Percentiles rank a stretch among this genome's conserved stretches.
Conservation (phyloP, 2,888 invertebrate genomes). For the Chamaedrilus cognettii region DNA sequence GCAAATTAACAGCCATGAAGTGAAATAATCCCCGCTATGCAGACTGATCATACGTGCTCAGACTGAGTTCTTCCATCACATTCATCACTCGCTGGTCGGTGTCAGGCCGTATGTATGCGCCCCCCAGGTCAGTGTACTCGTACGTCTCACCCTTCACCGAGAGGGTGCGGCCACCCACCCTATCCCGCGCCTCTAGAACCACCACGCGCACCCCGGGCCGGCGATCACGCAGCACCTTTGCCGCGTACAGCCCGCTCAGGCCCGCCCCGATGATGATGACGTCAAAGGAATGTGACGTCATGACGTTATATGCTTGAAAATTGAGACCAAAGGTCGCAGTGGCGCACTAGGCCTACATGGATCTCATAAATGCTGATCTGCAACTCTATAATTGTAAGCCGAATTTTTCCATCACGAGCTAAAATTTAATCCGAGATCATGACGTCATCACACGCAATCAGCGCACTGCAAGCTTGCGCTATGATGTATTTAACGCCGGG, state of each 20-base stretch:
- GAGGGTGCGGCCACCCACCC: constrained; percentile 61
- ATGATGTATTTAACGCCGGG: no score
- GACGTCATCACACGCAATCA: no score
- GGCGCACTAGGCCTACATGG: no score
- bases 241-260: constrained; percentile 46
- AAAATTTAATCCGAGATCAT: no score
- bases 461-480: no score
- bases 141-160: constrained; percentile 44
- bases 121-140: constrained; percentile 43
- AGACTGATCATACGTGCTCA: constrained; percentile 27
- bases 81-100: constrained; percentile 34
- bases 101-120: constrained; percentile 39
- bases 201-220: constrained; percentile 46
- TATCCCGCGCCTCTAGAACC: constrained; percentile 54
- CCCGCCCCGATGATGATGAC: constrained; percentile 10
- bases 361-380: no score
- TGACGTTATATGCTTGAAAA: no score
- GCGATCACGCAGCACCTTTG: constrained; percentile 43
- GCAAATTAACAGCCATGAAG: no score
- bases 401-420: no score
- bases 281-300: neutral
- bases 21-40: no score
- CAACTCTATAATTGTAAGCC: no score
- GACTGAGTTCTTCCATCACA: constrained; percentile 41
- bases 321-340: no score